Conservation (phyloP, 2,888 invertebrate genomes). For the Tenodera sinensis region DNA sequence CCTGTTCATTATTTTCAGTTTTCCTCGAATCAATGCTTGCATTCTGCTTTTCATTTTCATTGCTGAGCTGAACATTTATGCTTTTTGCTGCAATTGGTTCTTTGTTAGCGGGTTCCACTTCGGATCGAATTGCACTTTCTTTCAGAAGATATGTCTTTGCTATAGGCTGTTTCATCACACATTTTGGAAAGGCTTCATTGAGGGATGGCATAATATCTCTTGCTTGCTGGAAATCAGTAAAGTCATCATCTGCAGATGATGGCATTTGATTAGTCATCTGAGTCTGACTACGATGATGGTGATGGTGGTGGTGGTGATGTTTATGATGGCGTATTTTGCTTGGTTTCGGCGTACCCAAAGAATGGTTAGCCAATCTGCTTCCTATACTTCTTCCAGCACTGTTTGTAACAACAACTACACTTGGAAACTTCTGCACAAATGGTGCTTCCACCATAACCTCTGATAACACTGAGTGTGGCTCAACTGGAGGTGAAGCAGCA, state of each 20-base stretch:
- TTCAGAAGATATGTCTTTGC: conserved; percentile 27
- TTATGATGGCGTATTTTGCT: conserved; percentile 23
- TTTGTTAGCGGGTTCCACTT: background rate
- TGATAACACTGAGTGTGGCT: background rate
- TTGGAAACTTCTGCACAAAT: conserved; percentile 31
- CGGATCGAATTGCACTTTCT: conserved; percentile 29
- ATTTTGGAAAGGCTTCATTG: conserved; percentile 43
- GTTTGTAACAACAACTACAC: conserved; percentile 34
- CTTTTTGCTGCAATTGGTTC: background rate
- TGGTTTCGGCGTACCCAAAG: conserved; percentile 44
- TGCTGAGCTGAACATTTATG: background rate
- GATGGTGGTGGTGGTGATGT: conserved; percentile 24
- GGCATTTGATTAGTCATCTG: background rate
- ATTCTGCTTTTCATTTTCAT: background rate
- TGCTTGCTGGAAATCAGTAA: conserved; percentile 32
- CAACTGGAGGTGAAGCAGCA: background rate
- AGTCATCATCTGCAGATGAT: conserved; percentile 25
- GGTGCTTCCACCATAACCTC: conserved; percentile 1
- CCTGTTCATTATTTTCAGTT: background rate
- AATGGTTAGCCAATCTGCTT: conserved; percentile 48
- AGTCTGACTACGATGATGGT: background rate
- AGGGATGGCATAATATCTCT: conserved; percentile 25
- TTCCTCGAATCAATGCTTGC: background rate
- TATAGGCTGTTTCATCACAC: conserved; percentile 41
- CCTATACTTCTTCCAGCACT: conserved; percentile 46